Base-by-base conservation (phyloP, 2,888 invertebrate genomes). In the Lepidocyrtoides sp. region DNA sequence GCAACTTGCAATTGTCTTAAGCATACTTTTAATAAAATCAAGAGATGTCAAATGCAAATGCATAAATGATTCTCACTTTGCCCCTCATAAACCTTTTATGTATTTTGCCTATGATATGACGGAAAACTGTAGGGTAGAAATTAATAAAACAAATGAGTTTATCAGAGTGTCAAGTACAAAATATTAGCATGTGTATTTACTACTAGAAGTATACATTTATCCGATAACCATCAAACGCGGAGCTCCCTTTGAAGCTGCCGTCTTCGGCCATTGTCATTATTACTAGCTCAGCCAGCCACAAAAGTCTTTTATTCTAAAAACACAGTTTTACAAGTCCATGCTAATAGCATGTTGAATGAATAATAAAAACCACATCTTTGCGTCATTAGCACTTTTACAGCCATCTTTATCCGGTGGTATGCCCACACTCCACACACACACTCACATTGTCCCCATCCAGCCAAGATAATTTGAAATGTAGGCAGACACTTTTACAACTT, bases 321-420 rank as follows among this genome's bases (percentile, higher is more conserved):
- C 48, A 2, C 14, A 12, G n/a, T 48, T 84, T 72, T 54, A 84
- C 51, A 72, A 72, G 10, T 12, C 26, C 20, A 41, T 72, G 44
- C 72, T 44, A 83, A 84, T 41, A 29, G 32, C 54, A n/a, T 54
- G 84, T 57, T 36, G 57, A 41, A 85, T 85, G 85, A 57, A 85
- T 85, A 75, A 75, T 85, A 85, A 84, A 57, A 83, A 66, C 66
- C 75, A 51, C 72, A 60, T 72, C 75, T 75, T 60, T 85, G 32
- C 57, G 85, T 85, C 85, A 85, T 85, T 85, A 85, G 72, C 75
- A 26, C 36, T 54, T 54, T 72, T 72, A 72, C 17, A 54, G n/a
- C n/a, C 69, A 29, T 72, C 66, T 17, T 72, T 44, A 72, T 72
- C 44, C 20, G 26, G 72, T 20, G n/a, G n/a, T n/a, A 29, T 69